These are phyloP conservation scores for Atta texana DNA, from an alignment of 1,140 invertebrate species.

Conservation along the genomic window DNA sequence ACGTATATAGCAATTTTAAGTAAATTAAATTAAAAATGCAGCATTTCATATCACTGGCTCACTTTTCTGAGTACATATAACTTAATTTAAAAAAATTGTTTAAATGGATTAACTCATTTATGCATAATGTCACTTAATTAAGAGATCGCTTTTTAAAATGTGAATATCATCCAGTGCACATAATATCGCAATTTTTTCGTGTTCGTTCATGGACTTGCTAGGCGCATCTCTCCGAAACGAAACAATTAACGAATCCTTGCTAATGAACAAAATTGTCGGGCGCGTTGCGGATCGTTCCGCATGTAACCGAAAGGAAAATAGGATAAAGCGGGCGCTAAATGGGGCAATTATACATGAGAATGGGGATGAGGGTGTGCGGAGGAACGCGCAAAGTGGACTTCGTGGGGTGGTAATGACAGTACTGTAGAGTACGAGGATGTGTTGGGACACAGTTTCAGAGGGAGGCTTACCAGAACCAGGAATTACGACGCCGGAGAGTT, in stretches of 20 bases:
- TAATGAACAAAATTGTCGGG: slow-evolving; percentile 74
- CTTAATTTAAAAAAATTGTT: not conserved
- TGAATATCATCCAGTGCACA: not conserved
- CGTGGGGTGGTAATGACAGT: slow-evolving; percentile 51
- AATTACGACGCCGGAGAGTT: slow-evolving; percentile 60
- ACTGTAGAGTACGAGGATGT: slow-evolving; percentile 32
- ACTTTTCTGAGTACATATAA: not conserved
- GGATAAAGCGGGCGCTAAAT: slow-evolving; percentile 75
- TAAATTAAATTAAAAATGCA: not conserved
- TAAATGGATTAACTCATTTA: slow-evolving; percentile 20
- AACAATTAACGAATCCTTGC: slow-evolving; percentile 73
- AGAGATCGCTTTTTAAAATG: slow-evolving; percentile 22
- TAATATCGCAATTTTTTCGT: slow-evolving; percentile 6
- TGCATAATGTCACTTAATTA: not conserved
- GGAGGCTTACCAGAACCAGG: slow-evolving; percentile 1
- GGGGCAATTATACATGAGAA: slow-evolving; percentile 71
- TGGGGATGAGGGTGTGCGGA: slow-evolving; percentile 52
- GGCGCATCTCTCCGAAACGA: slow-evolving; percentile 43
- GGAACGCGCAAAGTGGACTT: slow-evolving; percentile 63
- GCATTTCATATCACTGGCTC: not conserved
- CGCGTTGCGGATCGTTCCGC: slow-evolving; percentile 72
- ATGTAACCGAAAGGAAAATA: slow-evolving; percentile 77
- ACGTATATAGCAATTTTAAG: not conserved
- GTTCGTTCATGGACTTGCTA: not conserved
- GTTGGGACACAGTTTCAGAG: slow-evolving; percentile 42